These are phyloP conservation scores for Periparus ater DNA, from an alignment of 2,797 vertebrate genomes.

Conservation along the genomic window DNA sequence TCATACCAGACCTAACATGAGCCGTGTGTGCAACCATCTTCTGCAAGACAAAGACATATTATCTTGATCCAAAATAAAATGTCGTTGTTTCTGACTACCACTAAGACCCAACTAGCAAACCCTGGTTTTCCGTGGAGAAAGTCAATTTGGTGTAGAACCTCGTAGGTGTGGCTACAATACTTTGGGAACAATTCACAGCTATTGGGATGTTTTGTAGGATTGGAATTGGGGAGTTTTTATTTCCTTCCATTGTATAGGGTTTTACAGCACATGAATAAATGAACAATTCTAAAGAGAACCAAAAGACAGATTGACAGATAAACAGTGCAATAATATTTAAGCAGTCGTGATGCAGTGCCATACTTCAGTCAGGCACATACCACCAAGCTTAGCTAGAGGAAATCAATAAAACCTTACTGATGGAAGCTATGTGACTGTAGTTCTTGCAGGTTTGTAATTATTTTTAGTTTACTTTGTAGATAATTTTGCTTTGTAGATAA, in stretches of 20 bases:
- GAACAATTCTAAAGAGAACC: background rate
- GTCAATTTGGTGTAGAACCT: background rate
- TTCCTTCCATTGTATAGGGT: background rate
- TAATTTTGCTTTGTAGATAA: background rate
- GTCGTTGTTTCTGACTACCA: background rate
- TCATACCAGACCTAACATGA: background rate
- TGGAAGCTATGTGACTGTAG: background rate
- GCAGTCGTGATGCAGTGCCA: background rate
- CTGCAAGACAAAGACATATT: background rate
- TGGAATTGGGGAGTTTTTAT: background rate
- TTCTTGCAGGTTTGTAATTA: background rate
- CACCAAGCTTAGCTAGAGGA: background rate
- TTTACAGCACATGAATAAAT: background rate
- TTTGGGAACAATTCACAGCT: background rate
- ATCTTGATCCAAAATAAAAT: background rate
- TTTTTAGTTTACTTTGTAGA: background rate
- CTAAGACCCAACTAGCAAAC: accelerated
- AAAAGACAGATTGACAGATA: background rate
- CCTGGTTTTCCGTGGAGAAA: background rate
- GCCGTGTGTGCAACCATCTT: background rate
- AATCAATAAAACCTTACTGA: background rate
- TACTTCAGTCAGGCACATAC: background rate
- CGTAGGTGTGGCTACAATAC: background rate
- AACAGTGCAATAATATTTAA: background rate
- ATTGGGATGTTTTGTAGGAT: background rate